phyloP scores from a whole-genome alignment of 2,888 invertebrate species.

The Vannuccia rotundouncinata region DNA sequence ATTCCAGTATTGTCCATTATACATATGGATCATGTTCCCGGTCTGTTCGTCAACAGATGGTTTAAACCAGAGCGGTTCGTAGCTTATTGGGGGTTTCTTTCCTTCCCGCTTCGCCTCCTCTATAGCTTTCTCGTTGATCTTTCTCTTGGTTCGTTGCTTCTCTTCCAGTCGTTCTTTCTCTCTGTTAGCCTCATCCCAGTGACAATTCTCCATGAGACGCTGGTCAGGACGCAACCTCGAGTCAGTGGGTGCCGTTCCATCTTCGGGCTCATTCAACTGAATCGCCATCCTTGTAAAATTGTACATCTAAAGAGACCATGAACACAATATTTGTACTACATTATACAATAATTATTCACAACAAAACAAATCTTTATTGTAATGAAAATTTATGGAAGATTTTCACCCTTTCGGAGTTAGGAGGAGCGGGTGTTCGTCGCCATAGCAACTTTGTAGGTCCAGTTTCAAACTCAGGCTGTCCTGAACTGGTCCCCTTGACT shows the following conservation, averaged over 20 bases:
- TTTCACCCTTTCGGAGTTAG: slow-evolving; percentile 1
- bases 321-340: too few relatives aligned
- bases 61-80: slow-evolving; percentile 81
- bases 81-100: slow-evolving; percentile 46
- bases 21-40: slow-evolving; percentile 70
- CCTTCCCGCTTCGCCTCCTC: slow-evolving; percentile 12
- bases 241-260: slow-evolving; percentile 87
- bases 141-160: slow-evolving; percentile 68
- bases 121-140: not conserved
- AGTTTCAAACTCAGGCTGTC: slow-evolving; percentile 77
- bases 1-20: slow-evolving; percentile 83
- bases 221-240: slow-evolving; percentile 87
- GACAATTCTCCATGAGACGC: slow-evolving; percentile 80
- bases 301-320: slow-evolving; percentile 64
- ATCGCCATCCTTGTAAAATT: slow-evolving; percentile 88
- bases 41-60: slow-evolving; percentile 67
- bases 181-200: slow-evolving; percentile 67
- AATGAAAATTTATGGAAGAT: too few relatives aligned
- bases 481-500: slow-evolving; percentile 60
- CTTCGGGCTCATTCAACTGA: slow-evolving; percentile 89
- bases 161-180: slow-evolving; percentile 78
- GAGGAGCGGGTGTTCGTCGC: slow-evolving; percentile 63
- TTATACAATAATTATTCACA: too few relatives aligned
- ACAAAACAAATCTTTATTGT: too few relatives aligned
- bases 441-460: slow-evolving; percentile 77